These are phyloP conservation scores for Oxyscelio sp. DNA, from an alignment of 2,888 invertebrate species.

Conservation along the genomic window DNA sequence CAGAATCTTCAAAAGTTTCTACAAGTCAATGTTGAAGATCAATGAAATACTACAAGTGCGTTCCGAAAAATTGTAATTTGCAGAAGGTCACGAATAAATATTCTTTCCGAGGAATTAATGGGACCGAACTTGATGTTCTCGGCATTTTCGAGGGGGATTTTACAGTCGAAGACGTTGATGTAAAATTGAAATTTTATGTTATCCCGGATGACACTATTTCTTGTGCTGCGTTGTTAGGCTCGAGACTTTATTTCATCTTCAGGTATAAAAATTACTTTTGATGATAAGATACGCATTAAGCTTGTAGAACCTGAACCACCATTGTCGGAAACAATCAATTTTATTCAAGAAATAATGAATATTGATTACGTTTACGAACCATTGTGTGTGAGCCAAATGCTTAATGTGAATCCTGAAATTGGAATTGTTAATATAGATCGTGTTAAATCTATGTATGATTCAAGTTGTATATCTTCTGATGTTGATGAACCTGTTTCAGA, in stretches of 20 bases:
- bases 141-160: not conserved
- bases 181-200: constrained; percentile 1
- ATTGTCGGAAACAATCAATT: not conserved
- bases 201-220: not conserved
- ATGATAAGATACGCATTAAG: not conserved
- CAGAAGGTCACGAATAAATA: not conserved
- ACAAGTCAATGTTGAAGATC: too few relatives aligned
- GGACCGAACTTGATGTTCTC: not conserved
- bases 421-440: not conserved
- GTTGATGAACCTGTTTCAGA: not conserved
- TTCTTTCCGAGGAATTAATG: not conserved
- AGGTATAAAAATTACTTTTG: not conserved
- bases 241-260: not conserved
- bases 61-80: not conserved
- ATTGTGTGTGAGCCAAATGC: not conserved
- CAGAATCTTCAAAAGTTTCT: too few relatives aligned
- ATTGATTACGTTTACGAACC: not conserved
- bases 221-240: not conserved
- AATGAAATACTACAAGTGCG: not conserved
- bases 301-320: not conserved
- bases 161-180: not conserved
- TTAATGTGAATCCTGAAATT: not conserved
- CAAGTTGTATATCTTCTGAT: not conserved
- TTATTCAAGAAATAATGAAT: constrained; percentile 3
- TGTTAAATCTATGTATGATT: not conserved